These are phyloP conservation scores for Ia io DNA, from an alignment of 2,113 vertebrate species.

Conservation along the genomic window DNA sequence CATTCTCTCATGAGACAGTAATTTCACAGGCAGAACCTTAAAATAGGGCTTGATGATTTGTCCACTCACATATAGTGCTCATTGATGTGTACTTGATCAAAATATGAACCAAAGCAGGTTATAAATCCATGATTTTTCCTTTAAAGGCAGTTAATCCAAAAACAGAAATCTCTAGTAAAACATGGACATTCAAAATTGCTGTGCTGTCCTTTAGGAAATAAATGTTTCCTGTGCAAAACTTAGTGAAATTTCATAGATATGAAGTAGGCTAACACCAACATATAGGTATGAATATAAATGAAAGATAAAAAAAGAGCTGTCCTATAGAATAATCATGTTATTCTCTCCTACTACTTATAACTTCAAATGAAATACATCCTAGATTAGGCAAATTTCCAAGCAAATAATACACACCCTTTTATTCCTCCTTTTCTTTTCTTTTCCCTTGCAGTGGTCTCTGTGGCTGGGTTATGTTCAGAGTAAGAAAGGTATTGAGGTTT, in stretches of 20 bases:
- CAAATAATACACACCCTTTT: background rate
- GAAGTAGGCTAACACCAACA: background rate
- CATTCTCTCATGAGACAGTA: background rate
- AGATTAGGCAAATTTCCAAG: background rate
- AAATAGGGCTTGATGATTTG: background rate
- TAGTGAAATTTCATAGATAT: background rate
- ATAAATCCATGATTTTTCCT: background rate
- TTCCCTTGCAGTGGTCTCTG: background rate
- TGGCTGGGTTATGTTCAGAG: background rate
- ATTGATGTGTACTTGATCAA: background rate
- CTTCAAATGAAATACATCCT: background rate
- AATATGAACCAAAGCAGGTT: background rate
- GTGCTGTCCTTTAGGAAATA: background rate
- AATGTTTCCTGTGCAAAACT: slow-evolving; percentile 20
- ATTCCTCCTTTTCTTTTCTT: background rate
- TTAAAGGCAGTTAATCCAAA: slow-evolving; percentile 1
- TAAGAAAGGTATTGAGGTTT: background rate
- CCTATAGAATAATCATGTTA: background rate
- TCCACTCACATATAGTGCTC: background rate
- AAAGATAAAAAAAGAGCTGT: background rate
- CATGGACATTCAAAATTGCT: slow-evolving; percentile 4
- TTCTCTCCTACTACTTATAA: background rate
- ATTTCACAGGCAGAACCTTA: background rate
- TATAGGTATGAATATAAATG: background rate
- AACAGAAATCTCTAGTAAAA: slow-evolving; percentile 20